Conservation (phyloP, 2,888 invertebrate genomes). For the Mimachlamys varia region DNA sequence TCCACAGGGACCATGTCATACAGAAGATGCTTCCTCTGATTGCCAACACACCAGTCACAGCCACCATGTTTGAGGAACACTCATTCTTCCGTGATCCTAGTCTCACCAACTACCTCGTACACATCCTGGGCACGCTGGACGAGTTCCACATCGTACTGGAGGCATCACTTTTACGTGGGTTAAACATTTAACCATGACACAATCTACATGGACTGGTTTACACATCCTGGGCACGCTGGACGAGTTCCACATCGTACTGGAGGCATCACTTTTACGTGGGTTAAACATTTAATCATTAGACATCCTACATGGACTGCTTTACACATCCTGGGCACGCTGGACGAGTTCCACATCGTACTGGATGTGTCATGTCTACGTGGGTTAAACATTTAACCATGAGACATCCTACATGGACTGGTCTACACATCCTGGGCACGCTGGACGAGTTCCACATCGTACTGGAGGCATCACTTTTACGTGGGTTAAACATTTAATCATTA, state of each 20-base stretch:
- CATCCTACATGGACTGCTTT: too few species aligned
- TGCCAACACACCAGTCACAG: conserved; percentile 93
- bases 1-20: conserved; percentile 83
- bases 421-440: too few species aligned
- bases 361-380: conserved; percentile 82
- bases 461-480: too few species aligned
- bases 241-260: conserved; percentile 87
- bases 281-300: too few species aligned
- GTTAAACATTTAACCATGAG: too few species aligned
- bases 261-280: conserved; percentile 82
- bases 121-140: conserved; percentile 94
- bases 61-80: conserved; percentile 97
- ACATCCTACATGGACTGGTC: too few species aligned
- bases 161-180: conserved; percentile 81
- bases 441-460: too few species aligned
- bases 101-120: conserved; percentile 92
- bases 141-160: conserved; percentile 88
- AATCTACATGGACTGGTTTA: conserved; percentile 3
- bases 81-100: conserved; percentile 95
- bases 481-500: too few species aligned
- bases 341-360: conserved; percentile 88
- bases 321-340: conserved; percentile 94
- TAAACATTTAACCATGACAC: conserved; percentile 68
- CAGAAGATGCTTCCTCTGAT: conserved; percentile 96
- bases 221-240: conserved; percentile 95